Percentiles rank a stretch among this genome's conserved stretches.
Conservation (phyloP, 53 echinoderm and acorn worm genomes). For the Henricia sp. region DNA sequence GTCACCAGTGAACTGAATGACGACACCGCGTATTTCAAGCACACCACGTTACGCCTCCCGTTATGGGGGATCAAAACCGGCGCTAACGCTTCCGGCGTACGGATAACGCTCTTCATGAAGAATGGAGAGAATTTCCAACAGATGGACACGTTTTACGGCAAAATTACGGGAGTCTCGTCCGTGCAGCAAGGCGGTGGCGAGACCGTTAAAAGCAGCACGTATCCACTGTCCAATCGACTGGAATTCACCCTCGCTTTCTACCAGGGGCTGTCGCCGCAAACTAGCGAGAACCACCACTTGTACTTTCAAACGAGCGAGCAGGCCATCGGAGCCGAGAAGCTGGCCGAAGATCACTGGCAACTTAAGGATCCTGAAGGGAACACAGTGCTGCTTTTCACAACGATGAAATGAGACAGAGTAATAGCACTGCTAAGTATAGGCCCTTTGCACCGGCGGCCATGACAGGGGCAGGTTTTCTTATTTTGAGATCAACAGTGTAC, state of each 20-base stretch:
- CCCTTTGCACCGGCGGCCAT: no score
- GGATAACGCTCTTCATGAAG: conserved; percentile 77
- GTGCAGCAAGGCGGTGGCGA: conserved; percentile 48
- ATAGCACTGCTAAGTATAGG: no score
- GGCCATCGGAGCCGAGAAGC: conserved; percentile 74
- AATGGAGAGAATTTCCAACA: conserved; percentile 68
- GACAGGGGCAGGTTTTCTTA: no score
- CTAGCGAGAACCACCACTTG: conserved; percentile 63
- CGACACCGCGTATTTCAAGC: conserved; percentile 77
- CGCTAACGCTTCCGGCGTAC: conserved; percentile 76
- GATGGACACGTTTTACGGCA: conserved; percentile 87
- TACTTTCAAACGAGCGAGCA: conserved; percentile 75
- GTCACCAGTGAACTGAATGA: conserved; percentile 73
- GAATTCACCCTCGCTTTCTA: conserved; percentile 83
- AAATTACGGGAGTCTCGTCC: conserved; percentile 67
- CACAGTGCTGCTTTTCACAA: conserved; percentile 68
- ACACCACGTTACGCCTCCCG: conserved; percentile 73
- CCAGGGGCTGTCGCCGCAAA: conserved; percentile 63
- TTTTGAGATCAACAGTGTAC: no score
- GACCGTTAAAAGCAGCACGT: conserved; percentile 71
- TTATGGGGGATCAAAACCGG: conserved; percentile 85
- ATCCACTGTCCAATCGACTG: conserved; percentile 62
- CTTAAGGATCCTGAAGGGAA: conserved; percentile 76
- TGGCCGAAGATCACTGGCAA: conserved; percentile 86
- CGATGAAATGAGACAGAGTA: conserved; percentile 56